Percentiles rank a stretch among this genome's conserved stretches.
Conservation (phyloP, 2,113 vertebrate species). For the Limanda limanda region DNA sequence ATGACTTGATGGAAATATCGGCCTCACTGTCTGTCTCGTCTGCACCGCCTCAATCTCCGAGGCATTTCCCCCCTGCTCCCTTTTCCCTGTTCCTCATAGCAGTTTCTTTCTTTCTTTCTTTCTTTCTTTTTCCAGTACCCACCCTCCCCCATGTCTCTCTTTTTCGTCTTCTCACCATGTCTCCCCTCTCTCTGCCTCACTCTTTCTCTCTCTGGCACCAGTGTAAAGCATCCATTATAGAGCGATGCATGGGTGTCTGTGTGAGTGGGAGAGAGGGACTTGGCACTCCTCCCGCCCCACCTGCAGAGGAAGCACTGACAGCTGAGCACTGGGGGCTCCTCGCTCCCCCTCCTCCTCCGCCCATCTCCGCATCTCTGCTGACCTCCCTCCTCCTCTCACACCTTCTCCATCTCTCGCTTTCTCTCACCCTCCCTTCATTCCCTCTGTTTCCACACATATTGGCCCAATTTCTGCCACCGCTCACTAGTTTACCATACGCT, state of each 20-base stretch:
- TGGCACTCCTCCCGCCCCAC: constrained; percentile 83
- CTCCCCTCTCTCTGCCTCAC: constrained; percentile 63
- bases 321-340: constrained; percentile 79
- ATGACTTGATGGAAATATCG: constrained; percentile 66
- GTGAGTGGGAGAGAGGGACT: constrained; percentile 80
- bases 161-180: constrained; percentile 70
- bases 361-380: constrained; percentile 71
- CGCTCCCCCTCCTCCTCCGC: constrained; percentile 63
- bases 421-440: constrained; percentile 57
- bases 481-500: constrained; percentile 31
- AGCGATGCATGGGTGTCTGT: constrained; percentile 84
- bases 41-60: constrained; percentile 46
- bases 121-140: constrained; percentile 62
- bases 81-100: constrained; percentile 60
- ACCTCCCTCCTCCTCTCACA: constrained; percentile 76
- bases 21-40: constrained; percentile 15
- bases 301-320: constrained; percentile 87
- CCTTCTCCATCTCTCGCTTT: constrained; percentile 55
- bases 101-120: constrained; percentile 74
- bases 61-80: constrained; percentile 55
- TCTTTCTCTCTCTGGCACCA: constrained; percentile 74
- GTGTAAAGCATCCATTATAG: constrained; percentile 86
- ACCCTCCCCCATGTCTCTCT: constrained; percentile 41
- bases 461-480: constrained; percentile 62
- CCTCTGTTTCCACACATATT: constrained; percentile 67